Base-by-base conservation (phyloP, 2,113 vertebrate genomes). In the Himantopus leucocephalus region DNA sequence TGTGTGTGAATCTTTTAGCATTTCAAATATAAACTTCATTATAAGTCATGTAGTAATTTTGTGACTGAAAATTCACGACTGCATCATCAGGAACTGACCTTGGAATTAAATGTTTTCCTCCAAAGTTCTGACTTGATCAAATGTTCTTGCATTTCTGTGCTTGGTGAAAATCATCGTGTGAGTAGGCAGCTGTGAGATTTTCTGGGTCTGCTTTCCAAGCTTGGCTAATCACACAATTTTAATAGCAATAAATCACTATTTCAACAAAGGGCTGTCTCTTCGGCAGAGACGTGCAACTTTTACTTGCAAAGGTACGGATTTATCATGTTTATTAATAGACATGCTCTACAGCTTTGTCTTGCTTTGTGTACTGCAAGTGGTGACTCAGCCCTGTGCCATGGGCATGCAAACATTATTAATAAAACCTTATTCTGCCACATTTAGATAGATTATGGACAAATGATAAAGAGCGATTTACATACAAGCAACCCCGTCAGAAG, bases 391-490 rank as follows among this genome's bases (percentile, higher is more conserved):
- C 30, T 4, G 4, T 56, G 83, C 75, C 76, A 84, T 0, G 22
- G 53, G 70, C 91, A 94, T 3, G 17, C 39, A 91, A 92, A 91
- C 48, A 43, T 85, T 80, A 50, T 81, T 89, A 94, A 89, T 92
- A 92, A 94, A 94, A 84, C 92, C 91, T 79, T 81, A 86, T 94
- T 96, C 95, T 97, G 84, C 73, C 92, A 95, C 91, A 72, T 87
- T 82, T 89, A 89, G 95, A 84, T 83, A 96, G 76, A 91, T 96
- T 79, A 92, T 68, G 62, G 80, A 87, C 73, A 72, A 91, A 60
- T 0, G 11, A 79, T 92, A 84, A 79, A 80, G 58, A 82, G 15
- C 53, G 64, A 87, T 94, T 97, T 95, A 86, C 91, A 92, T 91
- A 73, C 19, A 59, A 60, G 80, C 71, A 79, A 48, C 50, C 39